Evolutionary conservation across 2,113 vertebrate genomes (phyloP), one percentile per base, ranked within the genome.

Genomic region (Ammospiza nelsoni): DNA sequence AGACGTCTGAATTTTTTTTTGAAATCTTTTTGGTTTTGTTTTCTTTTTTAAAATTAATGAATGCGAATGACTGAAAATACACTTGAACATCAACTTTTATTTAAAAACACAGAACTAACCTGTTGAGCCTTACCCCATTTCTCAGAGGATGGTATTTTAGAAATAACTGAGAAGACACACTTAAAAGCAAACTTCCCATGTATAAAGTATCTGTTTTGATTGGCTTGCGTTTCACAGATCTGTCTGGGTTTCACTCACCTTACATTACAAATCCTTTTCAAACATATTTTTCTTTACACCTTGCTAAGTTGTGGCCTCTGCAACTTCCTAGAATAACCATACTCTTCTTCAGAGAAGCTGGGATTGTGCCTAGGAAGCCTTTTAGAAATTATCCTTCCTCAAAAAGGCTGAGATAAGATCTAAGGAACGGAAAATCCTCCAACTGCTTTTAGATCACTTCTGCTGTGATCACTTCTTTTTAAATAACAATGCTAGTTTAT

Each of bases 341-440:
- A 35, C 11, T 46, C 48, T 62, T 72, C 92, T 86, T 77, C 87
- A 94, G 72, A 91, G 83, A 71, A 88, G 79, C 71, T 58, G 94
- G 84, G 59, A 66, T 35, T 83, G 68, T 84, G 84, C 79, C 76
- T 90, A 86, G 74, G 28, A 61, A 72, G 39, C 44, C 39, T 77
- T 74, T 90, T 33, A 80, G 52, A 87, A 95, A 79, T 51, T 68
- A 57, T 39, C 28, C 18, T 58, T 74, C 89, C 90, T 69, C 72
- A 85, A 77, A 85, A 75, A 61, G 69, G 48, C 44, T 44, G 76
- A 89, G 82, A 95, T 87, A 89, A 91, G 82, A 94, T 92, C 84
- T 96, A 84, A 95, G 66, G 83, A 88, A 84, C 3, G 21, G 90
- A 96, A 96, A 92, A 94, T 79, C 94, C 83, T 92, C 66, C 82